Evolutionary conservation across 2,113 vertebrate species (phyloP), one percentile per base, ranked within the genome.

Genomic region (Microcebus murinus): DNA sequence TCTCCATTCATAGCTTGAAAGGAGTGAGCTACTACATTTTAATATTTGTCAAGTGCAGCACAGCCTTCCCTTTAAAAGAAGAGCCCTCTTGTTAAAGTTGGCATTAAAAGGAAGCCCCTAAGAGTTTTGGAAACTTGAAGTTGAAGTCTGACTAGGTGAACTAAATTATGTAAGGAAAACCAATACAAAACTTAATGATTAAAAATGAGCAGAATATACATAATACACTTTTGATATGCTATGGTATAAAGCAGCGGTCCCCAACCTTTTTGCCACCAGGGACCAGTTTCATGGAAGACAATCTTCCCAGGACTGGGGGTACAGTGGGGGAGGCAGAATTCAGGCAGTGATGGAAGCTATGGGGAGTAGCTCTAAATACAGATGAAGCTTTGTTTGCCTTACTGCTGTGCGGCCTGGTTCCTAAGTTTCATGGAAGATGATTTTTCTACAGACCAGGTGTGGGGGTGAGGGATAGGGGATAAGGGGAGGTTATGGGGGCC

Each of bases 1-100:
- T 85, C 50, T 95, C 50, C 71, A 52, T 61, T 93, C 83, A 81
- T 29, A 85, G 65, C 20, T 52, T 63, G 42, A 94, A 92, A 87
- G 83, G 71, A 96, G 23, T 86, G 95, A 82, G 57, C 34, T 42
- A 68, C 21, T 59, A 34, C 31, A 86, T 70, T 94, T 92, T 70
- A 94, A 86, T 29, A 1, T 2, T 39, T 79, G 48, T 45, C 45
- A 91, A 95, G 67, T n/a, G 4, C 18, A 85, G 39, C 13, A 63
- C 9, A 89, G 59, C 6, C 9, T 79, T 97, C 27, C 34, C 11
- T 87, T 95, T 84, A 92, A 61, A 79, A 23, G 79, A 94, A 88
- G 55, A 87, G 36, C 3, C 42, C 36, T 61, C 27, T 27, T 34
- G 52, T 73, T 92, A 89, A 48, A 70, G 76, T 0, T 73, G 63